Evolutionary conservation across 2,113 vertebrate species (phyloP), one percentile per base, ranked within the genome.

Genomic region (Lipotes vexillifer): DNA sequence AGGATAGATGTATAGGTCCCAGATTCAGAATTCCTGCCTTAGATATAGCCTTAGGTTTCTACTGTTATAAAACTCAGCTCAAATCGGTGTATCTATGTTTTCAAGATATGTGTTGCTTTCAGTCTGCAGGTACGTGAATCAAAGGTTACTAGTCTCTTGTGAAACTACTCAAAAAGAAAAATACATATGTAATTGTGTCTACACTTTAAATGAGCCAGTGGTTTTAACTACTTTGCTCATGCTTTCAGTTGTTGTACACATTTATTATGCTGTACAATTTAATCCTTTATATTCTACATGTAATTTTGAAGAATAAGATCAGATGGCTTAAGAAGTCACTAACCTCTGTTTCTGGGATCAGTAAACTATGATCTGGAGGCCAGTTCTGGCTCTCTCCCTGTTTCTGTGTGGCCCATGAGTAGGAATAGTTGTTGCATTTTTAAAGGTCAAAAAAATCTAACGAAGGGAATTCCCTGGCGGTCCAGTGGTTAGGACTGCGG

Each of bases 261-360:
- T 75, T 83, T 44, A 65, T 15, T 92, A 41, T 75, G 41, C 15
- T 49, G 23, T 90, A 10, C 2, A 93, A 23, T 91, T 89, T 63
- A 44, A 71, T 84, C 36, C 33, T 77, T 46, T 57, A 46, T 38
- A 66, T 61, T 88, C 5, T 18, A 82, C 1, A 61, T 65, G 20
- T 77, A 82, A 95, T 59, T 94, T 86, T 91, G 57, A 93, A 81
- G 31, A 72, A 88, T 63, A 69, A 88, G n/a, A 68, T 91, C 38
- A 83, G 25, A 21, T 59, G 14, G 10, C 44, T 46, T 88, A n/a
- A 59, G n/a, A 75, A 91, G 68, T 92, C 77, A 68, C 10, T 75
- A 59, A 93, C 46, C 27, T 94, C 36, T 69, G 2, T 88, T 75
- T 93, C 23, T 14, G 29, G 13, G 33, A 5, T 71, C 1, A 1